phyloP scores from a whole-genome alignment of 1,140 invertebrate genomes.

The Steinernema khuongi region DNA sequence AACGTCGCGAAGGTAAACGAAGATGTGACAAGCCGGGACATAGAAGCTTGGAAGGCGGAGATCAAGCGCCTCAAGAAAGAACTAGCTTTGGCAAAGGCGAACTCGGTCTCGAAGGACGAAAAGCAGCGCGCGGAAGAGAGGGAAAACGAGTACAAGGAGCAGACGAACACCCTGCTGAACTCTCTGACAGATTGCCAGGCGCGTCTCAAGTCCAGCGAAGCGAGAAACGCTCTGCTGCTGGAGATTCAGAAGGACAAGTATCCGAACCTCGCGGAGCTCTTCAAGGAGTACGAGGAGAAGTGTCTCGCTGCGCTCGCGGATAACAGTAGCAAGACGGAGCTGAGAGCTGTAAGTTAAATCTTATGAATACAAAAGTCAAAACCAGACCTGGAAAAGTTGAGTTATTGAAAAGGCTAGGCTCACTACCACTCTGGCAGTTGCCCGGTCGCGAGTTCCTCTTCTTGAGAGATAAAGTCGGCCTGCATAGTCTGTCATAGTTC shows the following conservation, averaged over 20 bases:
- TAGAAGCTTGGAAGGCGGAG: slow-evolving; percentile 22
- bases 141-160: neutral
- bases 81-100: too few species aligned
- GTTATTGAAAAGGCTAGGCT: too few species aligned
- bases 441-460: too few species aligned
- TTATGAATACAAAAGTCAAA: too few species aligned
- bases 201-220: neutral
- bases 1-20: slow-evolving; percentile 33
- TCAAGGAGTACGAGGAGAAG: neutral
- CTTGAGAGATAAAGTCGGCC: too few species aligned
- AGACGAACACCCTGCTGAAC: neutral
- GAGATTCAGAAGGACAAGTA: neutral
- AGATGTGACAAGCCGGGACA: slow-evolving; percentile 22
- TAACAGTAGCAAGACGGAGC: too few species aligned
- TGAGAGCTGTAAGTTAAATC: too few species aligned
- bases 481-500: too few species aligned
- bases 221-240: neutral
- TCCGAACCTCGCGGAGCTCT: neutral
- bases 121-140: neutral
- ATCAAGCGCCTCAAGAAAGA: slow-evolving; percentile 30
- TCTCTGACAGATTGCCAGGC: neutral
- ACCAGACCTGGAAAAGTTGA: too few species aligned
- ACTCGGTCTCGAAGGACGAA: too few species aligned
- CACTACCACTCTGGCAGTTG: too few species aligned
- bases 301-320: too few species aligned